Evolutionary conservation across 2,113 vertebrate species (phyloP), one percentile per base, ranked within the genome.

Genomic region (Gobiocypris rarus): DNA sequence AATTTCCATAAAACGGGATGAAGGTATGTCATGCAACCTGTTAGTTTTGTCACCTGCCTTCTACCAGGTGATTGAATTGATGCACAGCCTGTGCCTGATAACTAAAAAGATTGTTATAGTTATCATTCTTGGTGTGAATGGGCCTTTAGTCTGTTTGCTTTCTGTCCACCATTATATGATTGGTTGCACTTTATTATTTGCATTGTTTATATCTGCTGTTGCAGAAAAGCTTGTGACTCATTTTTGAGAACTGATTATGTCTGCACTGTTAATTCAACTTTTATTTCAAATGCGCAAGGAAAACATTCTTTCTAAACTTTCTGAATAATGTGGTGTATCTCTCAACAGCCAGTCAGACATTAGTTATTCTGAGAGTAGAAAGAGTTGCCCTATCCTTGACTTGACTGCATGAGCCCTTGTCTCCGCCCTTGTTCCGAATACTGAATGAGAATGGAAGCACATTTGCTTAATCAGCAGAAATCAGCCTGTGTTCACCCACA

Each of bases 391-490:
- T 81, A 77, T 80, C 77, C 75, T 80, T 86, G 52, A 84, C 74
- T 45, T 58, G n/a, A 71, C 28, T 63, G 48, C 17, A 45, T 48
- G 78, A 63, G 26, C 43, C 34, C 38, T 50, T 28, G 41, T 81
- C 61, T 81, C 59, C 9, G 3, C 28, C 65, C 50, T 71, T 26
- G 34, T 79, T 19, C 54, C 8, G 54, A 59, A 41, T 71, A 41
- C 48, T 58, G 50, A 80, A 80, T 80, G 26, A 19, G 28, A 80
- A 67, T 10, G 15, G 17, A 67, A 43, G 43, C 15, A 61, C 58
- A 61, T 79, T 48, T 45, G 43, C 77, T 50, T 80, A 80, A 67
- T 80, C 77, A 80, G 77, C 77, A 80, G 59, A 80, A 80, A 80
- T 52, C 59, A 50, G 59, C 2, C 59, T 3, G 24, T 45, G 34